Percentiles rank a stretch among this genome's conserved stretches.
Evolutionary conservation across 2,113 vertebrate genomes (phyloP).

Genomic region (Tympanuchus pallidicinctus): DNA sequence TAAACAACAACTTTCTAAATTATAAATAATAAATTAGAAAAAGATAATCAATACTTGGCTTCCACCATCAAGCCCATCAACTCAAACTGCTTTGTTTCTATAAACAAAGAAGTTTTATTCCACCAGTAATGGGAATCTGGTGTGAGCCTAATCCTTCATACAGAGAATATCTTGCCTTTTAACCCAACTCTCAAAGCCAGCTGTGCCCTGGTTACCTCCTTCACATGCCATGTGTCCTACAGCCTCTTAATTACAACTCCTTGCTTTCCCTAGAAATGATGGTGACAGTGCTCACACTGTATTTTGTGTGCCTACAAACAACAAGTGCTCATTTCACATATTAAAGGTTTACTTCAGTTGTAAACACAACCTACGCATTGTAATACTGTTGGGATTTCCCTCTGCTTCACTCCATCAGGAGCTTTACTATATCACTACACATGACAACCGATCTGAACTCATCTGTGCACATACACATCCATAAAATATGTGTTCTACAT

Average conservation of each 20-base stretch:
- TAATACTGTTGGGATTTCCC: not conserved
- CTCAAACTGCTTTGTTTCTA: slow-evolving; percentile 16
- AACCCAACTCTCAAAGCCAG: not conserved
- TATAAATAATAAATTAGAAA: slow-evolving; percentile 29
- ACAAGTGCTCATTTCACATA: not conserved
- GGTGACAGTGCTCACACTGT: rapidly evolving
- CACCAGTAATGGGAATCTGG: not conserved
- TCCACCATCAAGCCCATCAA: not conserved
- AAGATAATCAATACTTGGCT: not conserved
- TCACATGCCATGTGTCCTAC: not conserved
- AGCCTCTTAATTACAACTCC: not conserved
- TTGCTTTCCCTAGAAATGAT: not conserved
- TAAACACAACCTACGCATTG: not conserved
- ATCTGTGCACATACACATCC: not conserved
- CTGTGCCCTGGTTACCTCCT: not conserved
- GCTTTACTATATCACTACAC: not conserved
- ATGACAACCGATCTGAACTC: not conserved
- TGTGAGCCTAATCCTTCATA: not conserved
- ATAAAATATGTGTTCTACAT: not conserved
- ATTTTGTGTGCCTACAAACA: not conserved
- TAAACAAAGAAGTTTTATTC: slow-evolving; percentile 21
- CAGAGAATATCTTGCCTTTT: not conserved
- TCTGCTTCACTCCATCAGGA: rapidly evolving
- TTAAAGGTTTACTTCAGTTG: not conserved
- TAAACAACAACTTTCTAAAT: not conserved